These are phyloP conservation scores for Arctocebus calabarensis DNA, from an alignment of 2,797 vertebrate species.

Conservation along the genomic window DNA sequence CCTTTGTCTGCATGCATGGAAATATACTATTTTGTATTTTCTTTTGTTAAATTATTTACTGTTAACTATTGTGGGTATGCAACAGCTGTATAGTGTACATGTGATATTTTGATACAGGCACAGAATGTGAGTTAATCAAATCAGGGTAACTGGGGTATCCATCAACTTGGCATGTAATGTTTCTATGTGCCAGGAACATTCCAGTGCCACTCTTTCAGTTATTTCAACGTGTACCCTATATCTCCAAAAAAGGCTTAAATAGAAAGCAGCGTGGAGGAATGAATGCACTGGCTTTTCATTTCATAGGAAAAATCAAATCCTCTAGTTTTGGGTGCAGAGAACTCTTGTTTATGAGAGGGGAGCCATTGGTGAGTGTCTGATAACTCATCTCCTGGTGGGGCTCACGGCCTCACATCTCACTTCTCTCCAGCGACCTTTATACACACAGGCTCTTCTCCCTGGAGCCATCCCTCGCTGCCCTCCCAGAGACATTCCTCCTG, in stretches of 20 bases:
- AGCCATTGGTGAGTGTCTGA: neutral
- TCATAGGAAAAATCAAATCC: neutral
- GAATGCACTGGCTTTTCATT: neutral
- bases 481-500: neutral
- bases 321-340: neutral
- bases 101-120: neutral
- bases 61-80: neutral
- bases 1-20: neutral
- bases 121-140: neutral
- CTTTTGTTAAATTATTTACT: neutral
- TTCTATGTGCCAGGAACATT: neutral
- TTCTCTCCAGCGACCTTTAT: neutral
- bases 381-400: neutral
- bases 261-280: neutral
- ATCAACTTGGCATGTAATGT: neutral
- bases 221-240: neutral
- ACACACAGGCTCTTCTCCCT: accelerated
- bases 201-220: neutral
- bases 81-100: neutral
- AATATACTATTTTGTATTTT: neutral
- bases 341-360: neutral
- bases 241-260: neutral
- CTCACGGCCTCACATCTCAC: neutral
- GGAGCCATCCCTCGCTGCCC: neutral
- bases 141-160: neutral